Evolutionary conservation across 92 coral and sea anemone genomes (phyloP), one percentile per base, ranked within the genome.

Genomic region (Anthopleura xanthogrammica): DNA sequence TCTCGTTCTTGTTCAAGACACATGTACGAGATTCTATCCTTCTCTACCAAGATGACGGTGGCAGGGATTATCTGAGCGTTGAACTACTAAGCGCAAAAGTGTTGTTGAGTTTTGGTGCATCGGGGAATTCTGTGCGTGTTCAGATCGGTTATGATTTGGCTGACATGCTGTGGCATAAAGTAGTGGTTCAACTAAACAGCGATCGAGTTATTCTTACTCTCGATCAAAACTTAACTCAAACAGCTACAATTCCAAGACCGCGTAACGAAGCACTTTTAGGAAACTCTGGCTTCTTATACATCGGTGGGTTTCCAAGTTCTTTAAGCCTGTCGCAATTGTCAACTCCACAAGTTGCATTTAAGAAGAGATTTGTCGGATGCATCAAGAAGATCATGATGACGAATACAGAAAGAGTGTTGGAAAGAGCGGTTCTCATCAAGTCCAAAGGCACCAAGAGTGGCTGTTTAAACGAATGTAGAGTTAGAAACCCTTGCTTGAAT

Each of bases 1-100:
- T 90, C n/a, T 57, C 86, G 72, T 88, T 90, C 62, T 85, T 80
- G 19, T 90, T 90, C 79, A 90, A 90, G 41, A 88, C 94, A 14
- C 86, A 83, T 71, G 72, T 77, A 5, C 23, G 80, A 41, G 87
- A 90, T 71, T 84, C 91, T 65, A 58, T 90, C 7, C 83, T 90
- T 0, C n/a, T 90, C 68, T 90, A 90, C 52, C 88, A 85, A 79
- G 84, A 85, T 41, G 82, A 84, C 29, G 82, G 87, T 17, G 46
- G 4, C 50, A 19, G 41, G 12, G 87, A 84, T 65, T 84, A 84
- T 23, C 22, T 84, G 3, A 84, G 65, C n/a, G 66, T 84, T 2
- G 87, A 76, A 48, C 76, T 84, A 0, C 9, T 52, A 5, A 62
- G 52, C 20, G 87, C 76, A 16, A 76, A 65, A 77, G 40, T 84